Evolutionary conservation across 1,140 invertebrate genomes (phyloP), one percentile per base, ranked within the genome.

Genomic region (Caerostris extrusa): DNA sequence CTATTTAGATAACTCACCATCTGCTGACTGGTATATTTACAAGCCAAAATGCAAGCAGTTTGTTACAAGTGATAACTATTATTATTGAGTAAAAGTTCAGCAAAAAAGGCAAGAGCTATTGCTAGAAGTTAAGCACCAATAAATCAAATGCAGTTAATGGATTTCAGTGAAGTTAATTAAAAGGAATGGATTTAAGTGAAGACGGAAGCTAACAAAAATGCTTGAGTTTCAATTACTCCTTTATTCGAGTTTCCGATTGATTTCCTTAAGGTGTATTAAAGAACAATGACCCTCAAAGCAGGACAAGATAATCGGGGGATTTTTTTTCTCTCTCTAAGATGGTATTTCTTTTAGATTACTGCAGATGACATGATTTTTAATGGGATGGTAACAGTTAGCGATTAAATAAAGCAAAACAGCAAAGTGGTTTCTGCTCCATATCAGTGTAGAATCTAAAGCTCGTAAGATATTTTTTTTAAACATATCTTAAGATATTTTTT

Each of bases 141-240:
- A 83, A 83, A 83, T 58, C 55, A n/a, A 58, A 56, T 83, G 57
- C n/a, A 58, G 53, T 83, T 83, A 56, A 83, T 83, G 82, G 53
- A 14, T n/a, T 83, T 58, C 82, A 83, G 82, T 57, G 12, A 83
- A 83, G 55, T 57, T 55, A 58, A 83, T 83, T 83, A 83, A 83
- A 83, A 57, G 55, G 53, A 8, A 19, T 34, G 71, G 34, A 77
- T 77, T 77, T 50, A 77, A 77, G 71, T 77, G 71, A 77, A 77
- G 71, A 83, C 55, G 82, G 56, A 58, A 83, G 82, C 82, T 83
- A 83, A 83, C 82, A 83, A 83, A 83, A 83, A 83, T 83, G 57
- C 56, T 58, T 57, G 53, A 14, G 56, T 83, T 83, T 83, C 53
- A 83, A 83, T 58, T 83, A 58, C 82, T 83, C 82, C 82, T 83